Evolutionary conservation across 2,888 invertebrate species (phyloP), one percentile per base, ranked within the genome.

Genomic region (Nysson spinosus): DNA sequence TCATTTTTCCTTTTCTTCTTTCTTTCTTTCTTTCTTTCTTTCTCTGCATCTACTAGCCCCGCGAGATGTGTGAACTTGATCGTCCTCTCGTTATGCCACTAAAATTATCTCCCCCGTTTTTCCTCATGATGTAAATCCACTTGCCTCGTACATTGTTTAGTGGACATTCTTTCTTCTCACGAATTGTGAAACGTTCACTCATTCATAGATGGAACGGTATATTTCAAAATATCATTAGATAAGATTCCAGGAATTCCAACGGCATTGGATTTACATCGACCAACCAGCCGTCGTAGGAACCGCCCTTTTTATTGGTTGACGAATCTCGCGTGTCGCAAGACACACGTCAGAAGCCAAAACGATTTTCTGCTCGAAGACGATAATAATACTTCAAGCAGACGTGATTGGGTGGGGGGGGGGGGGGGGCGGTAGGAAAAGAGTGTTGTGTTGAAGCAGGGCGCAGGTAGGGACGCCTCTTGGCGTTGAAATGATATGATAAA

Each of bases 401-500:
- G 22, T 26, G 51, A 60, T 44, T 24, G 67, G 24, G 40, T 46
- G 26, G 7, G 12, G 39, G 3, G 44, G 19, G 32, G 5, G 9
- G 19, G 32, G 43, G 34, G 43, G 46, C 20, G 54, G 49, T 37
- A 40, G 37, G 37, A 40, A 22, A 51, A 24, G 34, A 68, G 37
- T 40, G 61, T 16, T 47, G 43, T 12, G 50, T 39, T 51, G 28
- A 26, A 12, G 47, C 43, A 54, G 56, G 30, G 57, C 50, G 62
- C 68, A 69, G 75, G 77, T 72, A 70, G 64, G 55, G 69, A 69
- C 61, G 69, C 55, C 68, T 66, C 72, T 71, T 72, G 69, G 65
- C 62, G 56, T 69, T 61, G 58, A 57, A 49, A 60, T 73, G 79
- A 77, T 75, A 76, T 78, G 81, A 81, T 77, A 77, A 79, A 78